These are phyloP conservation scores for Cryptus viduatorius DNA, from an alignment of 2,888 invertebrate species.

Conservation along the genomic window DNA sequence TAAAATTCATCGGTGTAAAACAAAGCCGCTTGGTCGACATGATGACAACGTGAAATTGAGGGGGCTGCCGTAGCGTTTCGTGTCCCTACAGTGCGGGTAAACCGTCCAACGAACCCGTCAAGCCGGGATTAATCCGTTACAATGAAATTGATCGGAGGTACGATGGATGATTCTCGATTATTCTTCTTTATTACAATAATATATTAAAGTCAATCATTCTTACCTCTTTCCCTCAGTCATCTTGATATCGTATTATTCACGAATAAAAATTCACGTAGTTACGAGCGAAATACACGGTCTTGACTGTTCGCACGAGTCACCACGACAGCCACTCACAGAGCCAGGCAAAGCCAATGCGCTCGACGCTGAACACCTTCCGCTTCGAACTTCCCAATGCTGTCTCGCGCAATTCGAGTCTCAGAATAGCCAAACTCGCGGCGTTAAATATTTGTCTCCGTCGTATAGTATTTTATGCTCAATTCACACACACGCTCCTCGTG, in stretches of 20 bases:
- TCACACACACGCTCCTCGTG: neutral
- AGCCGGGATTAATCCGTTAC: conserved; percentile 29
- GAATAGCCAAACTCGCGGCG: neutral
- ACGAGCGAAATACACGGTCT: conserved; percentile 62
- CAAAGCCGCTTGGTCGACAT: conserved; percentile 81
- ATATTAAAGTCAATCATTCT: conserved; percentile 58
- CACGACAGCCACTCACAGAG: conserved; percentile 47
- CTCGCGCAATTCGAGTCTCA: neutral
- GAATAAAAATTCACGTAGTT: conserved; percentile 69
- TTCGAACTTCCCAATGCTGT: neutral
- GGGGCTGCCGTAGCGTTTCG: conserved; percentile 74
- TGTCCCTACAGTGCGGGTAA: conserved; percentile 61
- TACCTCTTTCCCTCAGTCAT: conserved; percentile 83
- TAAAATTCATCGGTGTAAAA: conserved; percentile 57
- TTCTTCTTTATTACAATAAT: neutral
- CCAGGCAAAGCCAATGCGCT: conserved; percentile 32
- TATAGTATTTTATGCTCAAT: neutral
- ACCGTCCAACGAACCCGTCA: conserved; percentile 33
- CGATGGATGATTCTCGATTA: conserved; percentile 2
- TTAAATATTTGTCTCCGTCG: neutral
- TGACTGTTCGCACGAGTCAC: conserved; percentile 65
- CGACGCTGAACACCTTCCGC: neutral
- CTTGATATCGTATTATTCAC: conserved; percentile 68
- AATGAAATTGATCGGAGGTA: conserved; percentile 57
- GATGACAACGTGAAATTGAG: conserved; percentile 85